Evolutionary conservation across 1,140 invertebrate genomes (phyloP).

Genomic region (Tetramorium simillimum): DNA sequence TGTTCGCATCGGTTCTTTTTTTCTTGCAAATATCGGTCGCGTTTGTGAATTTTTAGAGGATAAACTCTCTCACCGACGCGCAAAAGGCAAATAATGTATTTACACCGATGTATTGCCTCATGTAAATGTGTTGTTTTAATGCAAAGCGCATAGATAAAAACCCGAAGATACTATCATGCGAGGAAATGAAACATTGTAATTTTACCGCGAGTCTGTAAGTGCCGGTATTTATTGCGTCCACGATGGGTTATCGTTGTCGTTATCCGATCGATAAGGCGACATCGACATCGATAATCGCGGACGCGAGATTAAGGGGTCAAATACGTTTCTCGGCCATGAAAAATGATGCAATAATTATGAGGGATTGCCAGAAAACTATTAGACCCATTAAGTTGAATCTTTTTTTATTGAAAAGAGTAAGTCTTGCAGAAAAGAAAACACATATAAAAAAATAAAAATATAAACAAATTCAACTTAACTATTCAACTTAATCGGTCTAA

Average conservation of each 20-base stretch:
- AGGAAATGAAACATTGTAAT: conserved; percentile 30
- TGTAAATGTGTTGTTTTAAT: not conserved
- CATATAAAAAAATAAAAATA: too few relatives aligned
- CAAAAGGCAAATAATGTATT: conserved; percentile 4
- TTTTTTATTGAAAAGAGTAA: too few relatives aligned
- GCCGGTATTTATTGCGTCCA: conserved; percentile 37
- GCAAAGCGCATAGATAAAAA: conserved; percentile 4
- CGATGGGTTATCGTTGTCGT: conserved; percentile 38
- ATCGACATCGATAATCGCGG: conserved; percentile 12
- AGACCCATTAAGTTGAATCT: too few relatives aligned
- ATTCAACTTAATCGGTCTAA: too few relatives aligned
- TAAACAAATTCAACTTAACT: too few relatives aligned
- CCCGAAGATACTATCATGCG: not conserved
- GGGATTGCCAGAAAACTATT: too few relatives aligned
- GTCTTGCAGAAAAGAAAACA: too few relatives aligned
- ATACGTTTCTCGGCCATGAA: too few relatives aligned
- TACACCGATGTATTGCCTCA: not conserved
- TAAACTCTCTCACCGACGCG: not conserved
- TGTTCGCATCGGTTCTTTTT: not conserved
- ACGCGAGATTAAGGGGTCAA: conserved; percentile 33
- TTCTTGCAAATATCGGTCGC: not conserved
- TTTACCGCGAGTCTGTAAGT: conserved; percentile 19
- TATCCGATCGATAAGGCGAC: conserved; percentile 25
- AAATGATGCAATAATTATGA: too few relatives aligned
- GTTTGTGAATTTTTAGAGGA: not conserved